Conservation (phyloP, 1,140 invertebrate species). For the Leptinotarsa lineolata region DNA sequence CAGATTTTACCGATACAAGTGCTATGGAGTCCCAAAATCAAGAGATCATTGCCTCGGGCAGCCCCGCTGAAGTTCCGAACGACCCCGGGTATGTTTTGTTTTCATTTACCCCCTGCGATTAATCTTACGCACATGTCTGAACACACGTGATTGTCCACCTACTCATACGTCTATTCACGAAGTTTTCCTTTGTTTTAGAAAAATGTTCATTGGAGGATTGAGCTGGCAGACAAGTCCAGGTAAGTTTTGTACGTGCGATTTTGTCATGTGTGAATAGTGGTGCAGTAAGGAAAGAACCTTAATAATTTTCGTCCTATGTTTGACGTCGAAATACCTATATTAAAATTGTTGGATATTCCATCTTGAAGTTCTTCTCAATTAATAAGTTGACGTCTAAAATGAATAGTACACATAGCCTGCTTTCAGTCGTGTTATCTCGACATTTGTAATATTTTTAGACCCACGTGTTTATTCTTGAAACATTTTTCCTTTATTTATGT, state of each 20-base stretch:
- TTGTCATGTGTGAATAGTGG: constrained; percentile 7
- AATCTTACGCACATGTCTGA: constrained; percentile 32
- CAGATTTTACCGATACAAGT: constrained; percentile 40
- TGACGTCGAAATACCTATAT: too few species aligned
- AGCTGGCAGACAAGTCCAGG: constrained; percentile 99
- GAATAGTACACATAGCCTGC: neutral
- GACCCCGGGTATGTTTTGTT: constrained; percentile 78
- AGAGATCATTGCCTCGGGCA: constrained; percentile 69
- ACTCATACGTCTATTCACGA: constrained; percentile 17
- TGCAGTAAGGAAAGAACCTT: neutral
- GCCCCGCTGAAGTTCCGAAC: constrained; percentile 83
- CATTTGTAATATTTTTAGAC: neutral
- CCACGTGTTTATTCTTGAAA: neutral
- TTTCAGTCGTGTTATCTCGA: neutral
- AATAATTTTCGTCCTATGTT: too few species aligned
- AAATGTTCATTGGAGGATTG: constrained; percentile 99
- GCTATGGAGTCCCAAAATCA: constrained; percentile 73
- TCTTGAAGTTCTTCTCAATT: neutral
- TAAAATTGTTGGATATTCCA: too few species aligned
- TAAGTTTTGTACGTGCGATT: constrained; percentile 60
- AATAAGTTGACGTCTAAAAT: neutral
- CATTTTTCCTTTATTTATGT: neutral
- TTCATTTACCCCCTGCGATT: neutral
- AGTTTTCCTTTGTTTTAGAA: constrained; percentile 74
- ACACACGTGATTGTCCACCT: constrained; percentile 32